Evolutionary conservation across 2,113 vertebrate genomes (phyloP), one percentile per base, ranked within the genome.

Genomic region (Scopus umbretta): DNA sequence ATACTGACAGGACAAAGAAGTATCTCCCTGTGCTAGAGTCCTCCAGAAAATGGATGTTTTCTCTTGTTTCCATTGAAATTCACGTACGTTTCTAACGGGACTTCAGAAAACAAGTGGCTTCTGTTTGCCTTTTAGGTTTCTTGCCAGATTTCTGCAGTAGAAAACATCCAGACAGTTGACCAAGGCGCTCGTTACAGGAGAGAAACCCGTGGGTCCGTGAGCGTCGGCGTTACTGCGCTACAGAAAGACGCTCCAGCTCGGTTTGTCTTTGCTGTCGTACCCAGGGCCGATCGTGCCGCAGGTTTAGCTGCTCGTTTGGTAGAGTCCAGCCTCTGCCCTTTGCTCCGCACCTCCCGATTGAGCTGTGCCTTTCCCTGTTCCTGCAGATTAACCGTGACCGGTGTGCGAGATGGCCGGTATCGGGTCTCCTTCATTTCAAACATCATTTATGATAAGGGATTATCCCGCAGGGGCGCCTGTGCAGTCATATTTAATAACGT

Each of bases 101-200:
- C n/a, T 30, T 58, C 58, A 50, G 66, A 10, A 21, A 40, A 53
- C n/a, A 59, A 13, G 34, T 55, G 36, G 43, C 58, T 80, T 34
- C 52, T 65, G 12, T 55, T 82, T 15, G 30, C 70, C 53, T 1
- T 3, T 5, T 17, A 1, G 11, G 36, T 36, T 66, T 42, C 79
- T 13, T 63, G 65, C 47, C 26, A 29, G 45, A 13, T 42, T 38
- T 50, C 63, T 80, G 68, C 74, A 21, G 29, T 2, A 42, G 50
- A 1, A 10, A 5, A 1, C 0, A 9, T 0, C 0, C 6, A 34
- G 34, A 4, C 55, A 26, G 53, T 20, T 6, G 59, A 4, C 4
- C 40, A 6, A 26, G 32, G 49, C 5, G 83, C 49, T 23, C 0
- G 0, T 23, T 13, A 2, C n/a, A 19, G 87, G 42, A 59, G 49